A percentile compares a stretch with the other conserved stretches of the same genome.
Conservation (phyloP, 2,797 vertebrate species). For the Anas capensis region DNA sequence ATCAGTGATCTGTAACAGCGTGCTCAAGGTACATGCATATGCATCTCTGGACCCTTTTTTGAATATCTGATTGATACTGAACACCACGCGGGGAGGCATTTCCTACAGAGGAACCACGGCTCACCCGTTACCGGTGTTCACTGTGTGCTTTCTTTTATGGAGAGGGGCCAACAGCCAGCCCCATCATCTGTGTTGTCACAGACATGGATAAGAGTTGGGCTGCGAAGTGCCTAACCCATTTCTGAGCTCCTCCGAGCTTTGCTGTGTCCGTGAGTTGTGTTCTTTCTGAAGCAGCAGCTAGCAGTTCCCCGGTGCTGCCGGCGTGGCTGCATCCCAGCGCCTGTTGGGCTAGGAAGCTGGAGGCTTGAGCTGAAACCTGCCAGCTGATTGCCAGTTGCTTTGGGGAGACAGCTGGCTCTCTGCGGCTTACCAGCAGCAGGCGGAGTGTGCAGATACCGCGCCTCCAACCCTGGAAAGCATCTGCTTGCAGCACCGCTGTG, state of each 20-base stretch:
- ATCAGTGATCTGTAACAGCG: not conserved
- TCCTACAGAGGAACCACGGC: not conserved
- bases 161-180: not conserved
- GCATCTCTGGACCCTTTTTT: not conserved
- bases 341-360: not conserved
- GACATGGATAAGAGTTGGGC: not conserved
- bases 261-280: not conserved
- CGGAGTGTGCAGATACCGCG: not conserved
- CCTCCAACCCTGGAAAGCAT: not conserved
- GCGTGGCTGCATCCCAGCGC: not conserved
- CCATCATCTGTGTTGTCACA: rapidly evolving
- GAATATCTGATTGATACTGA: not conserved
- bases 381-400: not conserved
- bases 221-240: not conserved
- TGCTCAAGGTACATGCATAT: rapidly evolving
- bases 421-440: not conserved
- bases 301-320: not conserved
- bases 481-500: not conserved
- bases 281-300: not conserved
- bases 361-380: not conserved
- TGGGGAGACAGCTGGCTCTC: not conserved
- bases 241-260: not conserved
- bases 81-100: not conserved
- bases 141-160: rapidly evolving
- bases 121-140: not conserved